phyloP scores from a whole-genome alignment of 2,797 vertebrate genomes.

The Anguilla megastoma region DNA sequence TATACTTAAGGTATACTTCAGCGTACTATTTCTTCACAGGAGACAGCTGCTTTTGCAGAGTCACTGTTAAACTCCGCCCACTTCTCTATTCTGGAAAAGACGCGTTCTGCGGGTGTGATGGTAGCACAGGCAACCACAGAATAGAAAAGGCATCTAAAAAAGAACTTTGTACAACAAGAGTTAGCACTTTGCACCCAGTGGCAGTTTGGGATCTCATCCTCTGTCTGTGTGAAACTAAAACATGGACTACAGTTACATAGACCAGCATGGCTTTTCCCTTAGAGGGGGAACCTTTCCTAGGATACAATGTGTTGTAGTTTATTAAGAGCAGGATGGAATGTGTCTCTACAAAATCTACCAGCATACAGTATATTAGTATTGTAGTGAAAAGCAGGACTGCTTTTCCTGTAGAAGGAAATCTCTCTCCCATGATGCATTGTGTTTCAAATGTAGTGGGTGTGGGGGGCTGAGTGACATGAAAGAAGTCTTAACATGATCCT shows the following conservation, averaged over 20 bases:
- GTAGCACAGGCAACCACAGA: not conserved
- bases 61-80: not conserved
- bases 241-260: not conserved
- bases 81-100: not conserved
- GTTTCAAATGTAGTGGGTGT: not conserved
- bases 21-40: no score
- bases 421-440: not conserved
- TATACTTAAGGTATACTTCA: no score
- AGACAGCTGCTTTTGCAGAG: not conserved
- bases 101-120: not conserved
- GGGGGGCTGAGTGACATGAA: not conserved
- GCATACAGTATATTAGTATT: not conserved
- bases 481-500: not conserved
- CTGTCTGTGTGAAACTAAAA: not conserved
- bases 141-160: not conserved
- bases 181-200: not conserved
- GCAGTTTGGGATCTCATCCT: not conserved
- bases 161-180: no score
- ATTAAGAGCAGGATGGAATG: not conserved
- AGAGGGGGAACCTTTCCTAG: not conserved
- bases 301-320: not conserved
- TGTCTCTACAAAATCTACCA: not conserved
- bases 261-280: not conserved
- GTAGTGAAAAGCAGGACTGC: no score
- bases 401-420: no score